Evolutionary conservation across 2,113 vertebrate genomes (phyloP).

Genomic region (Regulus satrapa): DNA sequence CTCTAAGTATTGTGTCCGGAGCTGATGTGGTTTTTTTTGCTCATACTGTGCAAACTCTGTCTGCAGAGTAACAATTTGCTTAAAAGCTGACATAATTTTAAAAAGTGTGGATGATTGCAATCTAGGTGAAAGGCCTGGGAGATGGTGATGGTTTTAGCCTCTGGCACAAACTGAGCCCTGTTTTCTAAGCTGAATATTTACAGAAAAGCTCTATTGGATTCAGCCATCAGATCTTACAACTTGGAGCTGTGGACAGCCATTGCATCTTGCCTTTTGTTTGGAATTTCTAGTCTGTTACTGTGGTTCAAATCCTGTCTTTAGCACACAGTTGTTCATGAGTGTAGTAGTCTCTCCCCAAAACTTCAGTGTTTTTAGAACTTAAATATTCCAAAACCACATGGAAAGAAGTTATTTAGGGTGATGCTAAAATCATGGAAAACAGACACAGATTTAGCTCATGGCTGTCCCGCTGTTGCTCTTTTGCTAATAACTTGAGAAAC

Average conservation of each 20-base stretch:
- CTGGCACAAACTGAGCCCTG: neutral
- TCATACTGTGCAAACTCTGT: neutral
- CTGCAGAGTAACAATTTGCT: neutral
- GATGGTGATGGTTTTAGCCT: neutral
- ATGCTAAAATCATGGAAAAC: neutral
- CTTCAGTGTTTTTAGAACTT: neutral
- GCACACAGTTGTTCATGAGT: neutral
- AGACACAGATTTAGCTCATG: neutral
- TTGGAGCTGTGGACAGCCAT: neutral
- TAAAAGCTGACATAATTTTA: neutral
- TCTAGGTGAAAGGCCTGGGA: neutral
- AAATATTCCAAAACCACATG: neutral
- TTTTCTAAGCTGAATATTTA: neutral
- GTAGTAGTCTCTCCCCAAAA: neutral
- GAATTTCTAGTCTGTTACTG: neutral
- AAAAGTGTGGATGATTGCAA: neutral
- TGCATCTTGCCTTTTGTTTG: neutral
- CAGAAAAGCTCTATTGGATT: neutral
- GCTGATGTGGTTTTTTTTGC: neutral
- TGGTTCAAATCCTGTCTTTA: neutral
- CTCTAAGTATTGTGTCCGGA: neutral
- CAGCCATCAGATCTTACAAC: neutral
- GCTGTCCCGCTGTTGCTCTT: neutral
- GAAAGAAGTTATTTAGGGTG: neutral
- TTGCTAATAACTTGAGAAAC: neutral